Base-by-base conservation (phyloP, 1,140 invertebrate genomes). In the Lepidurus apus region DNA sequence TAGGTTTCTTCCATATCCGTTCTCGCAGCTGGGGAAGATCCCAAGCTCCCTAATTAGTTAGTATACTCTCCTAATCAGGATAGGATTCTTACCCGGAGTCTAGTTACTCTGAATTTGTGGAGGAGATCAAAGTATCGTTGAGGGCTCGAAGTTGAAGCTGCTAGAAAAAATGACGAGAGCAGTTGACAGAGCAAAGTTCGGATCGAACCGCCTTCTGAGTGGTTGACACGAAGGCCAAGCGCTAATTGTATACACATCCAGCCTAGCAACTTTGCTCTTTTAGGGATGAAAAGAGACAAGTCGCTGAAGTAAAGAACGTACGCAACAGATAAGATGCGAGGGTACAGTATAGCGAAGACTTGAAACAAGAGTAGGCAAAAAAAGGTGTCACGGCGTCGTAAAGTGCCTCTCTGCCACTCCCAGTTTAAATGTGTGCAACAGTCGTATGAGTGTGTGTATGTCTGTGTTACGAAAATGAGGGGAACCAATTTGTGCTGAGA, bases 181-280 rank as follows among this genome's bases (percentile, higher is more conserved):
- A 65, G 53, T 65, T 65, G 53, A 65, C 53, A 65, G 53, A n/a
- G 17, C 53, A 65, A 65, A 65, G 53, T 65, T 65, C 53, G 53
- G 53, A 21, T 13, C 45, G 10, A 34, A 47, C 3, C 10, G 17
- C 45, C 17, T 47, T 10, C 53, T 21, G 6, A 65, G 53, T 65
- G 53, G 53, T 21, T 65, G 53, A 65, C 53, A 65, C 53, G 53
- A 65, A 7, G 53, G 53, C 53, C 53, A 17, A 65, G 53, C 17
- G 53, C 53, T 65, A 65, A 65, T 65, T 65, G 53, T 65, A 21
- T 65, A 65, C 21, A 65, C 21, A 65, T n/a, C 17, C 21, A 65
- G 17, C 53, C 53, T 65, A 65, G 53, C 53, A 65, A 65, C 53
- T 65, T 17, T 65, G 53, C 53, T 21, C 53, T 65, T 13, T 65